Base-by-base conservation (phyloP, 2,113 vertebrate genomes). In the Rhegmatorhina hoffmannsi region DNA sequence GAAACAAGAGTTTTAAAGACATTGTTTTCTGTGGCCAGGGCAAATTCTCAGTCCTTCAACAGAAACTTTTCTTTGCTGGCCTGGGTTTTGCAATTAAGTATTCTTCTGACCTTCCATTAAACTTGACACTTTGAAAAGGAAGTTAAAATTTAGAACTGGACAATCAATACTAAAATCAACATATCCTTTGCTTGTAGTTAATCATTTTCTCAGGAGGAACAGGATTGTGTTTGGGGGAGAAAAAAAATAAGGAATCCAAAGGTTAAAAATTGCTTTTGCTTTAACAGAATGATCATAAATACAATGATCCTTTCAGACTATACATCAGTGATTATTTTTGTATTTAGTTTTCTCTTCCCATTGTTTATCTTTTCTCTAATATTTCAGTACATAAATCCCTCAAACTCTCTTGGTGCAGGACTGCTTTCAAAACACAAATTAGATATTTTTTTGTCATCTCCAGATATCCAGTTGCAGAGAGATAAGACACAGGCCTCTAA, bases 241-340 rank as follows among this genome's bases (percentile, higher is more conserved):
- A 13, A 70, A 17, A 24, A 69, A 29, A 10, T 62, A 38, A 76
- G 33, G 17, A 62, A 86, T 75, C 31, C 34, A 20, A 33, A 63
- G 29, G 58, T 80, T 95, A 90, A 97, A 92, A 81, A 70, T 84
- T 70, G n/a, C 18, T 74, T 91, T 53, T 87, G 31, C 62, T 63
- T 15, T 34, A 63, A 80, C 9, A 72, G 68, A 95, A 68, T 67
- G 56, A 43, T 52, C 49, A 12, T 63, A 21, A 90, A 60, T 44
- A 84, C 56, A 84, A 86, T 59, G 31, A 26, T 4, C 13, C 14
- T 74, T 84, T 34, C n/a, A 49, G 43, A 44, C 24, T 70, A 25
- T 50, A 52, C 25, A 34, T 43, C 43, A 34, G 26, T 68, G 53
- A 74, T 84, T 69, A 56, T 36, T 94, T 92, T 81, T 82, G n/a